A percentile compares a stretch with the other conserved stretches of the same genome.
phyloP scores from a whole-genome alignment of 2,888 invertebrate genomes.

The Clistopyga incitator region DNA sequence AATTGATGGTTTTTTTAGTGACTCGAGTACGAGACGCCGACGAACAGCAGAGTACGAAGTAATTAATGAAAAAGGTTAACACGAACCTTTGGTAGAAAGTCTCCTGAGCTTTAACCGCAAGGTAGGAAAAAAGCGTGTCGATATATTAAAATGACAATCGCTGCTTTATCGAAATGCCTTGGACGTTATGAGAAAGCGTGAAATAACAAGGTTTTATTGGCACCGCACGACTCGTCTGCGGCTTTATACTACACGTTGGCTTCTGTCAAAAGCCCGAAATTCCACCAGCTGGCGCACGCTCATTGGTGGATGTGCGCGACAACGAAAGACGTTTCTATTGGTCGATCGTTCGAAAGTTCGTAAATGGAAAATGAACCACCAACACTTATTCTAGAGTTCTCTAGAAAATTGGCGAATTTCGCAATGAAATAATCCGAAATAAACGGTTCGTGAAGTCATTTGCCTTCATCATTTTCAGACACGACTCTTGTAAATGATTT shows the following conservation, averaged over 20 bases:
- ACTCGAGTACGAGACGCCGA: not conserved
- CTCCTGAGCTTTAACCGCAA: not conserved
- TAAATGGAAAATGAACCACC: too few relatives aligned
- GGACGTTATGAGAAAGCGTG: conserved; percentile 43
- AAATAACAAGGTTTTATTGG: conserved; percentile 62
- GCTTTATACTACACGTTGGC: conserved; percentile 80
- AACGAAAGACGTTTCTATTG: not conserved
- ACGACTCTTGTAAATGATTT: too few relatives aligned
- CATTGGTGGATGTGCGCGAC: conserved; percentile 74
- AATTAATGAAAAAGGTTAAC: conserved; percentile 12
- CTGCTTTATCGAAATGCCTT: not conserved
- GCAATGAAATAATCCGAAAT: too few relatives aligned
- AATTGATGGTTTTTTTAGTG: not conserved
- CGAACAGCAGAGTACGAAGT: not conserved
- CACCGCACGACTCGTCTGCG: conserved; percentile 68
- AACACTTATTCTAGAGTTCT: too few relatives aligned
- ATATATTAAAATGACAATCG: not conserved
- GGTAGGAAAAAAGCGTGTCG: not conserved
- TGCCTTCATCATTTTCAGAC: too few relatives aligned
- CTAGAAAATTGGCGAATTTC: too few relatives aligned
- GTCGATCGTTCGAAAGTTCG: not conserved
- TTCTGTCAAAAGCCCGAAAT: conserved; percentile 80
- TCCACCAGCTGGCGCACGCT: conserved; percentile 79
- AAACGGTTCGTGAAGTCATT: too few relatives aligned
- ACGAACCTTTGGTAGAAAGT: conserved; percentile 17